Evolutionary conservation across 2,888 invertebrate species (phyloP).

Genomic region (Campopleginae sp.): DNA sequence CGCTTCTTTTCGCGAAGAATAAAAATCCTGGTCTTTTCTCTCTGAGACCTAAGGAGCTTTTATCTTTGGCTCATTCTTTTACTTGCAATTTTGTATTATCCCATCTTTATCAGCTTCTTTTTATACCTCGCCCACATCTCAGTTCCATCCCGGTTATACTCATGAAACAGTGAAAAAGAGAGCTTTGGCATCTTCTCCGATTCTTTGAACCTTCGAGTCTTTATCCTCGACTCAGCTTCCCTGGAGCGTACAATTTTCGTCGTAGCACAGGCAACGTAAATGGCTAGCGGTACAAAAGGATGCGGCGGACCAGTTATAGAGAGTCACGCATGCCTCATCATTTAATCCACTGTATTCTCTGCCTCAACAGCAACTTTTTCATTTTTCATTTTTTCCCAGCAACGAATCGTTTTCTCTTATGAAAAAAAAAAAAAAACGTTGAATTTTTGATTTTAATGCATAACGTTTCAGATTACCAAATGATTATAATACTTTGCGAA

Average conservation of each 20-base stretch:
- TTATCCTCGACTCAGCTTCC: constrained; percentile 45
- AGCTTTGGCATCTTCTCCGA: constrained; percentile 36
- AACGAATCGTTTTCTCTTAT: background rate
- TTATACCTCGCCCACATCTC: constrained; percentile 17
- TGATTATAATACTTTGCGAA: background rate
- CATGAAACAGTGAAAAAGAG: constrained; percentile 28
- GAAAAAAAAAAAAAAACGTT: background rate
- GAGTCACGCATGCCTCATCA: background rate
- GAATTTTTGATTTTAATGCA: background rate
- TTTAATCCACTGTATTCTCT: background rate
- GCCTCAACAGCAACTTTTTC: background rate
- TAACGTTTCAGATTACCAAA: background rate
- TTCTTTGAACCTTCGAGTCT: constrained; percentile 15
- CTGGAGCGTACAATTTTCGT: constrained; percentile 26
- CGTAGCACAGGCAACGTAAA: background rate
- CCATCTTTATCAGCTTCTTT: constrained; percentile 32
- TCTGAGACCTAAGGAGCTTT: constrained; percentile 5
- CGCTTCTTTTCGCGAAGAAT: constrained; percentile 2
- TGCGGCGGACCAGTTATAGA: background rate
- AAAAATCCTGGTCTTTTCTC: background rate
- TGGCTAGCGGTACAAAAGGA: background rate
- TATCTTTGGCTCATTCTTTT: constrained; percentile 24
- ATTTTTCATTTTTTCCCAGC: background rate
- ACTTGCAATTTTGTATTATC: constrained; percentile 31
- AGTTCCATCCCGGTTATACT: constrained; percentile 15